Evolutionary conservation across 2,888 invertebrate genomes (phyloP), one percentile per base, ranked within the genome.

Genomic region (Pandemis heparana): DNA sequence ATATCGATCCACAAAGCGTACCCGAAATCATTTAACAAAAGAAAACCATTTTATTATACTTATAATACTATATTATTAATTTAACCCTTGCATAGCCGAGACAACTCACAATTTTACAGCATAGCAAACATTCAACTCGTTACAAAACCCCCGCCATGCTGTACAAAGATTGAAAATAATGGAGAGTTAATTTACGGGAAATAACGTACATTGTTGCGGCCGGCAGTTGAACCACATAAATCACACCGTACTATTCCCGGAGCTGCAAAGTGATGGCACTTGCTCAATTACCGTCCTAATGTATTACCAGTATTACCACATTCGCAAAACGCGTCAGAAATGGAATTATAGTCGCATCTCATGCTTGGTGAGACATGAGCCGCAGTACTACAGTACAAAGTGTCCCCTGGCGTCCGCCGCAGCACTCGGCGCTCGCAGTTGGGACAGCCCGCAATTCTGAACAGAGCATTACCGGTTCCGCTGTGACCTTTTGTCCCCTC

Each of bases 401-500:
- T 23, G 23, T 10, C 12, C 56, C 10, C 18, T 60, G 61, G 9
- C 9, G 39, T n/a, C 61, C 61, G 61, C 38, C 14, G n/a, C 38
- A 61, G 16, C 43, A 43, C 43, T 53, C 53, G 18, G 39, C 39
- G n/a, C 39, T 61, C 39, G n/a, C 61, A 61, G 48, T 38, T 43
- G 62, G 41, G 43, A 63, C 64, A 81, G 79, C 81, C 86, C 87
- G 84, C 88, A 89, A 88, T 87, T 85, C 85, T 83, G 87, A 87
- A 86, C 86, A 83, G 86, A 84, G 85, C 89, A 88, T 90, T 88
- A 87, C 87, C 87, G 79, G 77, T 79, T 79, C 78, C 76, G 79
- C 81, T 82, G 83, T 85, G 87, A 82, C 86, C 89, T 89, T 90
- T 91, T 90, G 89, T 90, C 78, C 81, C 83, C 79, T 80, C 80